A percentile compares a stretch with the other conserved stretches of the same genome.
Conservation (phyloP, 2,113 vertebrate genomes). For the Halcyon malimbica region DNA sequence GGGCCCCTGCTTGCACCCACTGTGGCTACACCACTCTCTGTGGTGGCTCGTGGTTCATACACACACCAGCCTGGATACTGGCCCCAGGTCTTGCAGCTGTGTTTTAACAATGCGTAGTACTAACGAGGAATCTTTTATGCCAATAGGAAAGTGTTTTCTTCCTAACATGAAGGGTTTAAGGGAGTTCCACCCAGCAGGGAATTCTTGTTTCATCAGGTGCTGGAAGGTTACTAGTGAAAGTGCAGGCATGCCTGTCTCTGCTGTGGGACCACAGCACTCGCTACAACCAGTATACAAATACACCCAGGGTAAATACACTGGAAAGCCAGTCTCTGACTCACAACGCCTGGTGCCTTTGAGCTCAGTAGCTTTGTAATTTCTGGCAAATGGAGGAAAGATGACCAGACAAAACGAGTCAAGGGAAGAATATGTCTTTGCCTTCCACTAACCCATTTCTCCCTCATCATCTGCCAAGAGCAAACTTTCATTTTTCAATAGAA, state of each 20-base stretch:
- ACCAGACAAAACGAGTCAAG: not conserved
- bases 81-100: fast-evolving
- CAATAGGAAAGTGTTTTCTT: not conserved
- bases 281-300: not conserved
- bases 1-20: fast-evolving
- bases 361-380: slow-evolving; percentile 8
- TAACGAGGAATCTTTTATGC: not conserved
- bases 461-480: slow-evolving; percentile 33
- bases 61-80: fast-evolving
- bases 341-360: not conserved
- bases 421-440: slow-evolving; percentile 14
- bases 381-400: slow-evolving; percentile 25
- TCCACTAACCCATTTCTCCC: not conserved
- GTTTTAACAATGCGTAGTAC: not conserved
- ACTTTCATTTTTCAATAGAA: slow-evolving; percentile 25
- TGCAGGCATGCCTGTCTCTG: not conserved
- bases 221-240: not conserved
- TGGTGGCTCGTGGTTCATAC: fast-evolving
- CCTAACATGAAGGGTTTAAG: not conserved
- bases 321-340: not conserved
- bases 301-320: not conserved
- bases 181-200: not conserved
- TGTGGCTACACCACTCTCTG: fast-evolving
- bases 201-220: not conserved
- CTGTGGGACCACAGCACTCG: not conserved